Evolutionary conservation across 2,888 invertebrate species (phyloP).

Genomic region (Tridacna crocea): DNA sequence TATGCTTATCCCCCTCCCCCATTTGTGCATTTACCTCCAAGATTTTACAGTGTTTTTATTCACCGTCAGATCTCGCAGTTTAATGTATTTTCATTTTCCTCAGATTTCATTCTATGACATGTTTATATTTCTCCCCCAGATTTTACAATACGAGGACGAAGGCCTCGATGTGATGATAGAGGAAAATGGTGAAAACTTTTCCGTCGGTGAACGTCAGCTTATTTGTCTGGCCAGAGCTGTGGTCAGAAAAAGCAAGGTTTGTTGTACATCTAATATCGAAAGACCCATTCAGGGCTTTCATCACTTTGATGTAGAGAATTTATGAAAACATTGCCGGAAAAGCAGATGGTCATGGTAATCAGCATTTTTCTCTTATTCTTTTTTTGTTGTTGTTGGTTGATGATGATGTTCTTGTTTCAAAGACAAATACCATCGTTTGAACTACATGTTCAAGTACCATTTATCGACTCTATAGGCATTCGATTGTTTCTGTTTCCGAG

Average conservation of each 20-base stretch:
- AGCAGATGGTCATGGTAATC: background rate
- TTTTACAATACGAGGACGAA: slow-evolving; percentile 55
- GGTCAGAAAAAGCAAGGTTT: slow-evolving; percentile 85
- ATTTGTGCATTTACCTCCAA: too few relatives aligned
- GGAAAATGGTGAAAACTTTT: slow-evolving; percentile 85
- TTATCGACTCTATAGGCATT: too few relatives aligned
- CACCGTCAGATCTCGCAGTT: too few relatives aligned
- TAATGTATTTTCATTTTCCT: too few relatives aligned
- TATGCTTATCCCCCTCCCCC: too few relatives aligned
- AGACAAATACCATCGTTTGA: too few relatives aligned
- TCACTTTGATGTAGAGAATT: background rate
- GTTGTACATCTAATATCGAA: background rate
- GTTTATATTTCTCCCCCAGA: slow-evolving; percentile 32
- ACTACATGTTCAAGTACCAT: too few relatives aligned
- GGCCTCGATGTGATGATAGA: slow-evolving; percentile 84
- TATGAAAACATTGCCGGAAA: background rate
- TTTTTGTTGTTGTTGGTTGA: too few relatives aligned
- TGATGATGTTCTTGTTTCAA: too few relatives aligned
- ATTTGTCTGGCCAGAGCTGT: slow-evolving; percentile 87
- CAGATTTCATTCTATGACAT: too few relatives aligned
- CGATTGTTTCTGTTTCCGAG: too few relatives aligned
- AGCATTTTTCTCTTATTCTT: background rate
- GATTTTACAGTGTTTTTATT: too few relatives aligned
- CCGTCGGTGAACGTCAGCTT: slow-evolving; percentile 87
- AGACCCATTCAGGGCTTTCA: background rate